Evolutionary conservation across 2,797 vertebrate species (phyloP), one percentile per base, ranked within the genome.

Genomic region (Gambelia wislizenii): DNA sequence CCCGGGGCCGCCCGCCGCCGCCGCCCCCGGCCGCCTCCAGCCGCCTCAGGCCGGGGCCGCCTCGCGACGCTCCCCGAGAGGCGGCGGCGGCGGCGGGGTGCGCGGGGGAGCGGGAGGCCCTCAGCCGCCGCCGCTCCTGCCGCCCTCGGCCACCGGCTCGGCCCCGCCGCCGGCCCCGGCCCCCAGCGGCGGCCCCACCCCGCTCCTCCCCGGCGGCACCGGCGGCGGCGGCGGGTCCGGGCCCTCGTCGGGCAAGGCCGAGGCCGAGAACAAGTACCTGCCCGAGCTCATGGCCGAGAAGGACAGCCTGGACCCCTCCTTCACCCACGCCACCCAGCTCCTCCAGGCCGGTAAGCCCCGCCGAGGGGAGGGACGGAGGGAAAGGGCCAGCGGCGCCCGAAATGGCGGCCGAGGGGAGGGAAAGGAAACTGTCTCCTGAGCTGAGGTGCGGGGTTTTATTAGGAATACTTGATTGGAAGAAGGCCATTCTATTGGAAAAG

Each of bases 261-360:
- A 99, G 98, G 98, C 98, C 42, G 98, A 99, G 95, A 98, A 98
- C 44, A 99, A 99, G 87, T 99, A 99, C 86, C 96, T 99, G 49
- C 99, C 99, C 2, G 98, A 99, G 97, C 98, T 99, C 67, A 97
- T 98, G 96, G 99, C 99, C 0, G 99, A 99, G 88, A 99, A 99
- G 94, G 99, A 99, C 96, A 99, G 98, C 67, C 94, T 99, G 93
- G 99, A 99, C 95, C 98, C 98, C 10, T 99, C 98, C 18, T 99
- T 99, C 95, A 99, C 98, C 0, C 99, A 99, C 92, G 98, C 99
- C 56, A 99, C 98, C 98, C 98, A 99, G 89, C 98, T 99, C 0
- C 97, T 99, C 27, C 89, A 89, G 80, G 89, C 89, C 22, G 89
- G 89, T 89, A 72, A 70, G 39, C 18, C 3, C 9, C 49, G n/a